These are phyloP conservation scores for Ceratina japonica DNA, from an alignment of 1,140 invertebrate genomes.

Conservation along the genomic window DNA sequence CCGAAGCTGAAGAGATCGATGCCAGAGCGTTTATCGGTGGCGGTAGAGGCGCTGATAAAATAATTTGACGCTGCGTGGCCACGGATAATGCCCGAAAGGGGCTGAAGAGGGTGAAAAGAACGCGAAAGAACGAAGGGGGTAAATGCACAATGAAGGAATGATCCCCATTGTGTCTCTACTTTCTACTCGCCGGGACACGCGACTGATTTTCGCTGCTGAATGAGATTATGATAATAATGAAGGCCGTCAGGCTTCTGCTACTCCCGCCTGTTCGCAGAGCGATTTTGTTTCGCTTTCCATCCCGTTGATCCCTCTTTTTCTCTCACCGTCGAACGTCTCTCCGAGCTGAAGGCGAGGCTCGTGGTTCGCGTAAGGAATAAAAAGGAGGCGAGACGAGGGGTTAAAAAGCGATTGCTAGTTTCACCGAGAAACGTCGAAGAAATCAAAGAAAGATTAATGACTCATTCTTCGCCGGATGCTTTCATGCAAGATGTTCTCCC, in stretches of 20 bases:
- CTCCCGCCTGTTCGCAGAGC: conserved; percentile 35
- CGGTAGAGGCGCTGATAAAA: conserved; percentile 57
- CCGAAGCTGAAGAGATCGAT: conserved; percentile 54
- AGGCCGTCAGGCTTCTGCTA: conserved; percentile 33
- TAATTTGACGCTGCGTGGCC: conserved; percentile 58
- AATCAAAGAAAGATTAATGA: conserved; percentile 44
- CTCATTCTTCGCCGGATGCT: conserved; percentile 12
- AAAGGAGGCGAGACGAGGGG: conserved; percentile 7
- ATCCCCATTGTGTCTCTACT: conserved; percentile 61
- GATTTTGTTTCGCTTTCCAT: conserved; percentile 64
- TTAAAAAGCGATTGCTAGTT: conserved; percentile 14
- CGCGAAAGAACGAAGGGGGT: conserved; percentile 44
- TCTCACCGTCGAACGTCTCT: background rate
- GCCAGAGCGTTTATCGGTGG: conserved; percentile 43
- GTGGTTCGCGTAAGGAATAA: background rate
- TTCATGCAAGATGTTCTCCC: background rate
- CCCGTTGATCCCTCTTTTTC: conserved; percentile 2
- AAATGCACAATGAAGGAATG: conserved; percentile 56
- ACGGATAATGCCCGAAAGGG: conserved; percentile 55
- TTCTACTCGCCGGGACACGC: conserved; percentile 60
- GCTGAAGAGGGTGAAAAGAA: conserved; percentile 31
- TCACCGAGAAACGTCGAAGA: conserved; percentile 22
- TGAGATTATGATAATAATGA: conserved; percentile 76
- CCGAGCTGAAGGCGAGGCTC: too few species aligned
- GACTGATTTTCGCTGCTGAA: conserved; percentile 74